Base-by-base conservation (phyloP, 2,888 invertebrate genomes). In the Aphrophora alni region DNA sequence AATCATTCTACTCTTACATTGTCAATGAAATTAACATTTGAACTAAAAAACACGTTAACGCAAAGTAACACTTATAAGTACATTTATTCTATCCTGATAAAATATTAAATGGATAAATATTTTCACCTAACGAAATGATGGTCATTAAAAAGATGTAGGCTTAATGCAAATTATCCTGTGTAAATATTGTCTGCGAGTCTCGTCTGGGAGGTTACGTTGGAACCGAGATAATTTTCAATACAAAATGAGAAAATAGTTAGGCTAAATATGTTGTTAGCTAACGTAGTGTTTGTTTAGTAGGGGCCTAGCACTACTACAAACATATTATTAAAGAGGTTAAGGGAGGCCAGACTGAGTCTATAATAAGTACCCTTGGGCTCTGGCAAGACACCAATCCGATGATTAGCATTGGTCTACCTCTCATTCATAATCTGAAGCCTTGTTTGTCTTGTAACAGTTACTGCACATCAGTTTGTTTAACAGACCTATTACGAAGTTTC, bases 251-350 rank as follows among this genome's bases (percentile, higher is more conserved):
- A 78, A 78, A 78, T 78, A 72, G 78, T 72, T 72, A 71, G 73
- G 72, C 78, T 78, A 78, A 78, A 59, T 78, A 78, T 78, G 78
- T 78, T 78, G 78, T 78, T 78, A 78, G 72, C 78, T 78, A 78
- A 78, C 71, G 38, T 78, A 72, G 78, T 78, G 78, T 78, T 78
- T 78, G 78, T 78, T 78, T 78, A 78, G 78, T 72, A 38, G 78
- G 59, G 33, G 78, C 78, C 72, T 51, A 69, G 69, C 72, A 78
- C 72, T 71, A 72, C 70, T 72, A 78, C 51, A 78, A n/a, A 59
- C 72, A 33, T 78, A 51, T 78, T 72, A 78, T 78, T 78, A 78
- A 72, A 78, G 77, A 77, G 77, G 77, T 77, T 77, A 77, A 77
- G 77, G 77, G 78, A 59, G 78, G 78, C 38, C 78, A 78, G 78